A percentile compares a stretch with the other conserved stretches of the same genome.
Conservation (phyloP, 2,113 vertebrate species). For the Paedocypris sp. region DNA sequence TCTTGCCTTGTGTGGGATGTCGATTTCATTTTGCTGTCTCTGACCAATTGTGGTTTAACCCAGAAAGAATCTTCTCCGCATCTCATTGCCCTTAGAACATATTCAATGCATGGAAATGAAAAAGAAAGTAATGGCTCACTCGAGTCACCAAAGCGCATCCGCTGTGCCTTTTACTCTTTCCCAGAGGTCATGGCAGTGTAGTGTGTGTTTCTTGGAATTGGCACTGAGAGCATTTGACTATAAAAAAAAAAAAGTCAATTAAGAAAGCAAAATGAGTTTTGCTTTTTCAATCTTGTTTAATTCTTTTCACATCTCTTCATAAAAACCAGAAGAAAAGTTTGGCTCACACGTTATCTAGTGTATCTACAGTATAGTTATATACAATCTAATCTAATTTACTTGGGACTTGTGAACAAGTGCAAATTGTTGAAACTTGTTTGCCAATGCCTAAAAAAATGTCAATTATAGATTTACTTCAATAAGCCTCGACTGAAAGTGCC, state of each 20-base stretch:
- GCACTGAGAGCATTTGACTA: background rate
- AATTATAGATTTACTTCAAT: conserved; percentile 10
- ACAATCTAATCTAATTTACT: conserved; percentile 1
- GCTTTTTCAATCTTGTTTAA: background rate
- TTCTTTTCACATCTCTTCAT: too few relatives aligned
- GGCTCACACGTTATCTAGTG: too few relatives aligned
- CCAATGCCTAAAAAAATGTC: too few relatives aligned
- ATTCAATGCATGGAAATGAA: background rate
- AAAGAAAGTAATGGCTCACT: background rate
- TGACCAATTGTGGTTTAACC: background rate
- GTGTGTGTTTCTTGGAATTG: background rate
- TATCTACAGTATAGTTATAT: too few relatives aligned
- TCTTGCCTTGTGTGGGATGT: background rate
- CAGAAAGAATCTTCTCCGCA: background rate
- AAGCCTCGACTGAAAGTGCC: background rate
- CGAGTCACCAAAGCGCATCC: background rate
- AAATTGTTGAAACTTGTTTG: conserved; percentile 13
- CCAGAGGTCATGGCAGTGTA: background rate
- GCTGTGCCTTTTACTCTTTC: background rate
- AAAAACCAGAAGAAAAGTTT: too few relatives aligned
- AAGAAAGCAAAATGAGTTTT: background rate
- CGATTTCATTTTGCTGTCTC: background rate
- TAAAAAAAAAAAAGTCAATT: background rate
- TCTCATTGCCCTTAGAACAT: too few relatives aligned
- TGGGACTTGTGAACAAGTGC: conserved; percentile 3